phyloP scores from a whole-genome alignment of 2,113 vertebrate genomes.

The Lates calcarifer region DNA sequence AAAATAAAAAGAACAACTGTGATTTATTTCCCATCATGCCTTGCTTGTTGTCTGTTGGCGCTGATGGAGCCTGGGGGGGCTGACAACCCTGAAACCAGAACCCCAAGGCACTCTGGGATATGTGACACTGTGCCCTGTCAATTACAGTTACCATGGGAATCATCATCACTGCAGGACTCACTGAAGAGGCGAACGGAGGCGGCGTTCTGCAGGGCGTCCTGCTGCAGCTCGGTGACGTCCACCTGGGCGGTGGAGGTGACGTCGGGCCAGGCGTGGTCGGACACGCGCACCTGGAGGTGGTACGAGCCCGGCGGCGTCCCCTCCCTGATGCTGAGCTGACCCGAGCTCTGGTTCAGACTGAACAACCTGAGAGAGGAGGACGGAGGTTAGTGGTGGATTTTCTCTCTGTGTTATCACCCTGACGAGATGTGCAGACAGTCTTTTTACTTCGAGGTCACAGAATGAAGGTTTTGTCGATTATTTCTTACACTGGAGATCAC shows the following conservation, averaged over 20 bases:
- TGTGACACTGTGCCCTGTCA: not conserved
- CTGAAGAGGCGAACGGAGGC: slow-evolving; percentile 88
- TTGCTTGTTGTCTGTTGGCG: not conserved
- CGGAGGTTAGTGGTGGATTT: no score
- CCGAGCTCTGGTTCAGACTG: slow-evolving; percentile 88
- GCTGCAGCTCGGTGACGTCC: slow-evolving; percentile 85
- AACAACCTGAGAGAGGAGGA: slow-evolving; percentile 84
- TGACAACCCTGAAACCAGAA: slow-evolving; percentile 14
- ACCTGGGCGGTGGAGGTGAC: slow-evolving; percentile 88
- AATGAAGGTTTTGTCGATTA: no score
- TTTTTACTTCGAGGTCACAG: not conserved
- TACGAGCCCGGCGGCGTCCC: slow-evolving; percentile 86
- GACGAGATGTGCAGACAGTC: no score
- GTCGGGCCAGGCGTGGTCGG: slow-evolving; percentile 90
- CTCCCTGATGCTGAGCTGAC: slow-evolving; percentile 87
- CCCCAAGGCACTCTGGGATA: not conserved
- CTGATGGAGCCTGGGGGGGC: slow-evolving; percentile 23
- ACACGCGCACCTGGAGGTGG: slow-evolving; percentile 87
- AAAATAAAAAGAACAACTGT: not conserved
- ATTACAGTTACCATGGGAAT: slow-evolving; percentile 7
- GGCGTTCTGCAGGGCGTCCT: slow-evolving; percentile 84
- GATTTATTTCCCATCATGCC: slow-evolving; percentile 30
- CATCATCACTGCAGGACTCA: slow-evolving; percentile 70
- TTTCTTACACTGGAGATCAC: no score
- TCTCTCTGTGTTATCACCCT: no score